Evolutionary conservation across 2,797 vertebrate genomes (phyloP).

Genomic region (Chrysocyon brachyurus): DNA sequence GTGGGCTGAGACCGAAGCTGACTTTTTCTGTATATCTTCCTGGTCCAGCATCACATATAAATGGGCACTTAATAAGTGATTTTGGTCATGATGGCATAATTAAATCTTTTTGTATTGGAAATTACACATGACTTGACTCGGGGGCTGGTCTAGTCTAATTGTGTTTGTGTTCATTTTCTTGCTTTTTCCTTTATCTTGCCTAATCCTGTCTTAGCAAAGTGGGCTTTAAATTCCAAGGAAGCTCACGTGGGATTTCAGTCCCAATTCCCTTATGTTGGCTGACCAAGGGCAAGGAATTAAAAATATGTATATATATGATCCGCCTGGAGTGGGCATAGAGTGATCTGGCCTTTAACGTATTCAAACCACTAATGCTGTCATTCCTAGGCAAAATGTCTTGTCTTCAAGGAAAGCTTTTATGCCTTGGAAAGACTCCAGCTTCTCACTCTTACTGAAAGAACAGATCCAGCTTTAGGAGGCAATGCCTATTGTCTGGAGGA

Average conservation of each 20-base stretch:
- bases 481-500: constrained; percentile 3
- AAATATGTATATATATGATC: constrained; percentile 50
- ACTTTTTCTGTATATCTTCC: constrained; percentile 63
- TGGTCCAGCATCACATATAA: constrained; percentile 69
- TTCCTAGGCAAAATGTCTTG: constrained; percentile 59
- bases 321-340: neutral
- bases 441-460: constrained; percentile 58
- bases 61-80: constrained; percentile 77
- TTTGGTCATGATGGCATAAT: constrained; percentile 78
- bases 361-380: constrained; percentile 58
- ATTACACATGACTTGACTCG: constrained; percentile 73
- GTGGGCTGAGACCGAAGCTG: constrained; percentile 69
- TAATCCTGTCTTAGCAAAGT: constrained; percentile 73
- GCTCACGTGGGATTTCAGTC: constrained; percentile 63
- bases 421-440: constrained; percentile 67
- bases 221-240: constrained; percentile 72
- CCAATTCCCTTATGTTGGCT: constrained; percentile 46
- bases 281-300: constrained; percentile 64
- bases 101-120: constrained; percentile 78
- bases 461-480: neutral
- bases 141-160: constrained; percentile 73
- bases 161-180: constrained; percentile 77
- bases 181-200: constrained; percentile 76
- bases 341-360: constrained; percentile 56
- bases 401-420: constrained; percentile 76